Conservation (phyloP, 2,888 invertebrate species). For the Oscheius sp. region DNA sequence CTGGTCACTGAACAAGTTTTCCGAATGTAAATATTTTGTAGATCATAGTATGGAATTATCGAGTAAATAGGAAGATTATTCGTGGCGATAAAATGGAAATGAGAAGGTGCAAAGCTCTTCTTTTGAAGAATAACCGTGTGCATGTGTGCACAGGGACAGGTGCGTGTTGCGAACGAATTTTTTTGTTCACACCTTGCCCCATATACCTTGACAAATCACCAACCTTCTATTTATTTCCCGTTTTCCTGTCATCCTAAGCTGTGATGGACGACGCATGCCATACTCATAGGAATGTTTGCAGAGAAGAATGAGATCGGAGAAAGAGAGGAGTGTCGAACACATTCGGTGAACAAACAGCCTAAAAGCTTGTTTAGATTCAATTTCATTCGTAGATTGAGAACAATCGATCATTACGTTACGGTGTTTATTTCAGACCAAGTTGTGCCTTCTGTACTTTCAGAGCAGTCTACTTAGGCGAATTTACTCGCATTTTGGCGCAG, state of each 20-base stretch:
- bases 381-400: no score
- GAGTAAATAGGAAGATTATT: no score
- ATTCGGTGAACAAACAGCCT: conserved; percentile 15
- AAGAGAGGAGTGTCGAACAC: conserved; percentile 9
- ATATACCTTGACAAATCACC: conserved; percentile 9
- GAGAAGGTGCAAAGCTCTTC: no score
- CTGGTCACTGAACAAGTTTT: no score
- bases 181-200: conserved; percentile 4
- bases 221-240: conserved; percentile 24
- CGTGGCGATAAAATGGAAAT: no score
- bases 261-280: conserved; percentile 23
- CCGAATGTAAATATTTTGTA: no score
- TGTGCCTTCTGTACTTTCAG: not conserved
- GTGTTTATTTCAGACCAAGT: not conserved
- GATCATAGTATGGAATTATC: no score
- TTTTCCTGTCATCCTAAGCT: conserved; percentile 12
- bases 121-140: not conserved
- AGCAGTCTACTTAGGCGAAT: not conserved
- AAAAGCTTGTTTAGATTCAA: no score
- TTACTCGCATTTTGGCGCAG: not conserved
- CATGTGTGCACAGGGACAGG: not conserved
- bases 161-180: not conserved
- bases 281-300: conserved; percentile 29
- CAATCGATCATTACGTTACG: no score
- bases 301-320: conserved; percentile 31